Conservation (phyloP, 2,888 invertebrate species). For the Erebia palarica region DNA sequence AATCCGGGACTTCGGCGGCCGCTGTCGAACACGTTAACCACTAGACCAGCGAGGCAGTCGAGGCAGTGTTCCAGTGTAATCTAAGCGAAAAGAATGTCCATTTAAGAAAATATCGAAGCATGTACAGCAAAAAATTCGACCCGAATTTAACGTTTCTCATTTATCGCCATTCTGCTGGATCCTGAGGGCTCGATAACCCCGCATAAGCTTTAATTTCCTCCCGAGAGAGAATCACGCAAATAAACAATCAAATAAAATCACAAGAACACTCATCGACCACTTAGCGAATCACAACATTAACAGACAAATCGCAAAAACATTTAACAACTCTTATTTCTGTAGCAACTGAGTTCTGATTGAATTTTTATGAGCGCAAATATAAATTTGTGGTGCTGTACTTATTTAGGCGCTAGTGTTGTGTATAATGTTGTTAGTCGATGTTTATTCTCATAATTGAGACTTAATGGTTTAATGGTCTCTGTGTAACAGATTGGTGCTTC, state of each 20-base stretch:
- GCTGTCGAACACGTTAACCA: no score
- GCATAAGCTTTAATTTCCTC: conserved; percentile 55
- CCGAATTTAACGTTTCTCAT: conserved; percentile 44
- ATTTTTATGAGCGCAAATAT: conserved; percentile 25
- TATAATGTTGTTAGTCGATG: conserved; percentile 42
- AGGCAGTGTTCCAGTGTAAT: no score
- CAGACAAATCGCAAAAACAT: conserved; percentile 10
- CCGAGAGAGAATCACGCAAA: conserved; percentile 61
- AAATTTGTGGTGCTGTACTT: conserved; percentile 46
- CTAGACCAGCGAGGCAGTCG: no score
- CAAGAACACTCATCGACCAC: conserved; percentile 68
- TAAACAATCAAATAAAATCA: conserved; percentile 77
- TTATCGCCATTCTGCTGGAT: conserved; percentile 14
- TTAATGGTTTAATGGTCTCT: conserved; percentile 19
- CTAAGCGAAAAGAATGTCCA: no score
- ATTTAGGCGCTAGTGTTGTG: conserved; percentile 56
- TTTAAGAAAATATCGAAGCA: conserved; percentile 24
- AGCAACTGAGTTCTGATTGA: conserved; percentile 39
- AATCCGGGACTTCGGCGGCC: no score
- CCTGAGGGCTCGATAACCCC: conserved; percentile 26
- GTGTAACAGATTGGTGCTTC: conserved; percentile 19
- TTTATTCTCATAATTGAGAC: conserved; percentile 39
- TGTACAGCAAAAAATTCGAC: conserved; percentile 35
- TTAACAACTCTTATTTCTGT: conserved; percentile 39
- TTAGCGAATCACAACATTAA: conserved; percentile 48